Evolutionary conservation across 2,797 vertebrate species (phyloP).

Genomic region (Dipus sagitta): DNA sequence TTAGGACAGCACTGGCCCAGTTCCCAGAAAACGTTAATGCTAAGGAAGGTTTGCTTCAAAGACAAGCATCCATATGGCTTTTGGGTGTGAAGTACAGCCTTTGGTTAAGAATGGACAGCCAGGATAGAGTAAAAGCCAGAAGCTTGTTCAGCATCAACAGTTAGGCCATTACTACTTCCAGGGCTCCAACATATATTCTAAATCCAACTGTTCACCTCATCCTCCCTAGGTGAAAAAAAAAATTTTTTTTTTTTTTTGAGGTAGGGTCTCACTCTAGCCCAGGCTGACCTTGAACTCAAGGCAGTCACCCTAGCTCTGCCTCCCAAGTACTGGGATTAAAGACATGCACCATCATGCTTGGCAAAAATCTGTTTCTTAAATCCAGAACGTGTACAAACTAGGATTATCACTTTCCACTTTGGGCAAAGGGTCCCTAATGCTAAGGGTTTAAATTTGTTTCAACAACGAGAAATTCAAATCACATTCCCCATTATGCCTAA

Average conservation of each 20-base stretch:
- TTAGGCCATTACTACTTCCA: neutral
- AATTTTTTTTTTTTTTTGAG: no score
- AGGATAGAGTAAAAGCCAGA: neutral
- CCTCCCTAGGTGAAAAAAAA: neutral
- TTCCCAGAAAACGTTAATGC: slow-evolving; percentile 33
- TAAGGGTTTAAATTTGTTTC: slow-evolving; percentile 22
- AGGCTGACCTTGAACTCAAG: no score
- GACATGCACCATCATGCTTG: no score
- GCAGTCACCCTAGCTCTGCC: no score
- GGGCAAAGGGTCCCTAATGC: neutral
- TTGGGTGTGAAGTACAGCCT: neutral
- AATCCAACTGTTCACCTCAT: slow-evolving; percentile 35
- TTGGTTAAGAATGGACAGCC: neutral
- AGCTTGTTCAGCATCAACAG: neutral
- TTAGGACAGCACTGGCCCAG: slow-evolving; percentile 24
- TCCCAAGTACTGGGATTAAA: no score
- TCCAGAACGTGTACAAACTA: slow-evolving; percentile 41
- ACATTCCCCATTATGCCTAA: neutral
- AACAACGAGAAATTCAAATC: slow-evolving; percentile 45
- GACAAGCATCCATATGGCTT: slow-evolving; percentile 5
- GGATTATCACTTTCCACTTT: slow-evolving; percentile 5
- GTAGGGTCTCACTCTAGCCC: no score
- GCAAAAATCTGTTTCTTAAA: slow-evolving; percentile 12
- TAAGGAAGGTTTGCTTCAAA: slow-evolving; percentile 64
- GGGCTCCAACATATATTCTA: neutral